A percentile compares a stretch with the other conserved stretches of the same genome.
Evolutionary conservation across 2,888 invertebrate genomes (phyloP).

Genomic region (Drosophila siamana): DNA sequence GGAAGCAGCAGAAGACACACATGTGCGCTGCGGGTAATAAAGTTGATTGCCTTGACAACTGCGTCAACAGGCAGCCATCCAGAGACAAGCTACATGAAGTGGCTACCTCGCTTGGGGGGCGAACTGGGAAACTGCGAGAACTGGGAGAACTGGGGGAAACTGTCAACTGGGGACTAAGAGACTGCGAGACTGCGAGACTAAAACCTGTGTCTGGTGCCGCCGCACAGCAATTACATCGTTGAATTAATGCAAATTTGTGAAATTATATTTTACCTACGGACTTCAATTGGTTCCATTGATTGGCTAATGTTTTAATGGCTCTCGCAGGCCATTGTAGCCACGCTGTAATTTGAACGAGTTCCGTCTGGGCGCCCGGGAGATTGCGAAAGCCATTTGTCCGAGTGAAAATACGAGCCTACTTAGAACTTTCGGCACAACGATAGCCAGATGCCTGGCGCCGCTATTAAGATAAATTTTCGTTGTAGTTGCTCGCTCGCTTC

Average conservation of each 20-base stretch:
- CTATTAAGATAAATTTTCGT: slow-evolving; percentile 72
- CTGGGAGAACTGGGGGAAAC: no score
- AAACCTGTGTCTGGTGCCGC: slow-evolving; percentile 8
- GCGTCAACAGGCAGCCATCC: slow-evolving; percentile 55
- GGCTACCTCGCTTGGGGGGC: slow-evolving; percentile 1
- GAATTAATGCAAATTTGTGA: slow-evolving; percentile 53
- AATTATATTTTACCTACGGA: slow-evolving; percentile 42
- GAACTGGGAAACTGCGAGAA: no score
- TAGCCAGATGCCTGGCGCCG: slow-evolving; percentile 48
- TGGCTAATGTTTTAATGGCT: slow-evolving; percentile 14
- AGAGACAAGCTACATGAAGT: slow-evolving; percentile 10
- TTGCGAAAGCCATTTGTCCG: slow-evolving; percentile 22
- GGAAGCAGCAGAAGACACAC: slow-evolving; percentile 28
- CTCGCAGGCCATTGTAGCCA: not conserved
- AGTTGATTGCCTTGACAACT: slow-evolving; percentile 72
- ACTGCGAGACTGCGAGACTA: not conserved
- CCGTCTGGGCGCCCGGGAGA: not conserved
- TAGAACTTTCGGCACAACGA: slow-evolving; percentile 22
- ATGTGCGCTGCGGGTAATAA: slow-evolving; percentile 71
- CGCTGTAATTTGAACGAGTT: not conserved
- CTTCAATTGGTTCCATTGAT: not conserved
- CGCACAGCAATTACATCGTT: slow-evolving; percentile 49
- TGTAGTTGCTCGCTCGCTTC: slow-evolving; percentile 40
- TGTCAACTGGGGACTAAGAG: not conserved
- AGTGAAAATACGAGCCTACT: slow-evolving; percentile 27